A percentile compares a stretch with the other conserved stretches of the same genome.
Conservation (phyloP, 2,888 invertebrate genomes). For the Morinoia aosen region DNA sequence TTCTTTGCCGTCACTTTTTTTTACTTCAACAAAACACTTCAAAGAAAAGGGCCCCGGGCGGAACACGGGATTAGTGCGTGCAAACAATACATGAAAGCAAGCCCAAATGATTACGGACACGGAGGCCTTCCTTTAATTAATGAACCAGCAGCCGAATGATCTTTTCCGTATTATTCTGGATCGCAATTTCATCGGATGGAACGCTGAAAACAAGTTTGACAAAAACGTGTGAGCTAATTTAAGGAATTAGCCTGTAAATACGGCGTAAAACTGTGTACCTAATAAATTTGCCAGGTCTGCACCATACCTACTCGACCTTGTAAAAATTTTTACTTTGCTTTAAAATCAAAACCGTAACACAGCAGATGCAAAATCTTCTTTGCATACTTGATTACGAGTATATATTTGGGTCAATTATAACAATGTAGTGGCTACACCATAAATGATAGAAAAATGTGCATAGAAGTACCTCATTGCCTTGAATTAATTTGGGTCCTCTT, state of each 20-base stretch:
- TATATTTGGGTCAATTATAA: too few relatives aligned
- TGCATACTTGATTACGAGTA: background rate
- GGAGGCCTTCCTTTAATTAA: background rate
- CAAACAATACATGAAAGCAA: conserved; percentile 22
- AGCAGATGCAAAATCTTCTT: too few relatives aligned
- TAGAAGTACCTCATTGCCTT: background rate
- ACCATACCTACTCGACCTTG: background rate
- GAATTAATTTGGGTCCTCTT: background rate
- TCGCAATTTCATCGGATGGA: background rate
- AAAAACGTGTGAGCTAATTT: background rate
- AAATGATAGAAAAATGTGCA: background rate
- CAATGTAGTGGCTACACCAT: background rate
- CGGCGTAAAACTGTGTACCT: background rate
- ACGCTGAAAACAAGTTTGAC: background rate
- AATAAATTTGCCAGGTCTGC: background rate
- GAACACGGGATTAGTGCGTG: conserved; percentile 31
- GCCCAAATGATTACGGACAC: background rate
- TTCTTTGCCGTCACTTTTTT: conserved; percentile 6
- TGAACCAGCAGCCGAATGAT: background rate
- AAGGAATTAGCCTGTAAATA: background rate
- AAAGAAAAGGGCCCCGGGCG: conserved; percentile 23
- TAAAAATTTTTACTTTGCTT: background rate
- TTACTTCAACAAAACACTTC: conserved; percentile 35
- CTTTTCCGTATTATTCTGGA: background rate
- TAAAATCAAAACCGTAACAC: too few relatives aligned